phyloP scores from a whole-genome alignment of 2,888 invertebrate genomes.

The Heliconius ethilla region DNA sequence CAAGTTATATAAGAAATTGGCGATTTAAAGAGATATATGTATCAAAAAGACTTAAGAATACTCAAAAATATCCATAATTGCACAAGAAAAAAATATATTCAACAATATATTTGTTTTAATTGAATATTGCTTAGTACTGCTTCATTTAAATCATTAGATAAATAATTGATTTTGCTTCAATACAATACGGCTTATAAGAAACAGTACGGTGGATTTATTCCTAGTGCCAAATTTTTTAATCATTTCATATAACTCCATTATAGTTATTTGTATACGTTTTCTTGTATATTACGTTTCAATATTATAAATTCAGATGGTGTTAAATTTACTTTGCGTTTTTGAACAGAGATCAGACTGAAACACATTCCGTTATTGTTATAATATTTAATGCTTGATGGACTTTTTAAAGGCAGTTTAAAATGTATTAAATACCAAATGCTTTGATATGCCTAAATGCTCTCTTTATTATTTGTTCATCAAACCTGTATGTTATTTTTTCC shows the following conservation, averaged over 20 bases:
- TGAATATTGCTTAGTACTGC: conserved; percentile 8
- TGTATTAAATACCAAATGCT: conserved; percentile 21
- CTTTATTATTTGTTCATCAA: conserved; percentile 32
- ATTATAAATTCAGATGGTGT: conserved; percentile 17
- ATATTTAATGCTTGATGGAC: conserved; percentile 19
- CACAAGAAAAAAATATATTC: conserved; percentile 10
- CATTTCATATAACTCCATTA: conserved; percentile 24
- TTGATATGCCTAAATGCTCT: conserved; percentile 37
- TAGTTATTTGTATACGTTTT: conserved; percentile 13
- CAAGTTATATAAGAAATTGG: neutral
- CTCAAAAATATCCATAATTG: conserved; percentile 19
- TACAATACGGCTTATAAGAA: conserved; percentile 15
- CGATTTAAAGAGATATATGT: neutral
- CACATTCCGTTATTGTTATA: conserved; percentile 42
- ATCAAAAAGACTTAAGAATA: conserved; percentile 12
- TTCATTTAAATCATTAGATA: conserved; percentile 19
- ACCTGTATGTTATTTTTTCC: conserved; percentile 32
- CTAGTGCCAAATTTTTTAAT: conserved; percentile 44
- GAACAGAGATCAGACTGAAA: conserved; percentile 39
- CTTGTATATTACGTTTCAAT: conserved; percentile 17
- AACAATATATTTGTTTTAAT: conserved; percentile 6
- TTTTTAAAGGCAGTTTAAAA: conserved; percentile 22
- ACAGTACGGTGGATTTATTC: conserved; percentile 34
- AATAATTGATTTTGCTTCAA: conserved; percentile 24
- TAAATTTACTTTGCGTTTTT: conserved; percentile 27